Evolutionary conservation across 2,797 vertebrate genomes (phyloP).

Genomic region (Micropoecilia bifurca): DNA sequence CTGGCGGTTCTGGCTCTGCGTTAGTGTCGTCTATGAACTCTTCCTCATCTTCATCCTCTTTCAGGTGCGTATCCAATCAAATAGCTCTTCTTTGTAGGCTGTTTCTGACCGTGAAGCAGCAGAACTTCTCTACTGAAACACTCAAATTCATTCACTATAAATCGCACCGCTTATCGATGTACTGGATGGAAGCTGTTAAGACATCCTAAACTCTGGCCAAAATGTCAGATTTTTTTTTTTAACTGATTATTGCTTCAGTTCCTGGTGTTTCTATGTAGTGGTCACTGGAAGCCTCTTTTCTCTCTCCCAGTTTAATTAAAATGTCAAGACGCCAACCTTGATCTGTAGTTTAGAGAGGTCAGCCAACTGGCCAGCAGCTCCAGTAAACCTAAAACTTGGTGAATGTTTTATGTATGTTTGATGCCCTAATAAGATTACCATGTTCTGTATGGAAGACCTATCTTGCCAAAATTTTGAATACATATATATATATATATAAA

Average conservation of each 20-base stretch:
- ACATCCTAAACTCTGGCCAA: not conserved
- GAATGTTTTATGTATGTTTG: not conserved
- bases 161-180: not conserved
- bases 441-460: not conserved
- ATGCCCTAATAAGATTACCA: not conserved
- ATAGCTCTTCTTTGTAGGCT: not conserved
- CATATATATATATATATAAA: not conserved
- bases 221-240: conserved; percentile 8
- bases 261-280: not conserved
- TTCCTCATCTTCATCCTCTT: conserved; percentile 99
- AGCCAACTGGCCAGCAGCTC: not conserved
- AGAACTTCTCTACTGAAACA: not conserved
- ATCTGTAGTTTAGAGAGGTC: not conserved
- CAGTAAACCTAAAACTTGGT: not conserved
- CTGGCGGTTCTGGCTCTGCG: conserved; percentile 99
- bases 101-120: not conserved
- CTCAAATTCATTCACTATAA: not conserved
- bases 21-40: conserved; percentile 96
- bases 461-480: not conserved
- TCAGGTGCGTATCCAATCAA: conserved; percentile 81
- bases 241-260: not conserved
- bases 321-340: conserved; percentile 7
- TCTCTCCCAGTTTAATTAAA: conserved; percentile 37
- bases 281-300: conserved; percentile 37
- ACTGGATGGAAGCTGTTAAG: not conserved